Base-by-base conservation (phyloP, 2,797 vertebrate genomes). In the Acestrorhynchus altus region DNA sequence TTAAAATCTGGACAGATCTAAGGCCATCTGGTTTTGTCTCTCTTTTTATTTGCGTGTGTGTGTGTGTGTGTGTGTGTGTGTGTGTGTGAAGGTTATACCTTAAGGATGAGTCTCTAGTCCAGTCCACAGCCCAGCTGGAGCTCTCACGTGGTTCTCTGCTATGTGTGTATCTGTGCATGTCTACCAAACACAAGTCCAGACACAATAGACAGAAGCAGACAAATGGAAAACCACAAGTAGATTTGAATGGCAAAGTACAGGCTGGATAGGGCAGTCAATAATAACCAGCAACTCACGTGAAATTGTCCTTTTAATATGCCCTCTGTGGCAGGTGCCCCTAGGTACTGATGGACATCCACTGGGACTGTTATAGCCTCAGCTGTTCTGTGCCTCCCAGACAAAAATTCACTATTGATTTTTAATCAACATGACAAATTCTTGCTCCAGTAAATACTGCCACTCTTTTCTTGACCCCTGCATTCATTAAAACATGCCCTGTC, bases 1-100 rank as follows among this genome's bases (percentile, higher is more conserved):
- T 46, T 46, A 31, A 67, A 72, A 76, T 72, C 61, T 49, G 66
- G 64, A 72, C 59, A 60, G 46, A 66, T 65, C 57, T 46, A 54
- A 68, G 68, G 54, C 78, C 75, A 81, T 78, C 75, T 82, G 81
- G 81, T 63, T 63, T 51, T 61, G 16, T 24, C 44, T 66, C 42
- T 54, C 44, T 65, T 42, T 72, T 66, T 54, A 52, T 65, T 31
- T 72, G 66, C 20, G 51, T 65, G 60, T 65, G 51, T 60, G 39
- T 66, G 51, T 54, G 60, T 65, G 42, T 72, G 66, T 26, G 51
- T 65, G 60, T 65, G 51, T 60, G 39, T 66, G 60, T 76, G 54
- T 35, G 24, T 35, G 59, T 20, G n/a, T 66, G 26, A 40, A 59
- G 44, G 31, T 40, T 61, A 74, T 28, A 81, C 51, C 44, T 70